Evolutionary conservation across 2,888 invertebrate species (phyloP).

Genomic region (Candidula unifasciata): DNA sequence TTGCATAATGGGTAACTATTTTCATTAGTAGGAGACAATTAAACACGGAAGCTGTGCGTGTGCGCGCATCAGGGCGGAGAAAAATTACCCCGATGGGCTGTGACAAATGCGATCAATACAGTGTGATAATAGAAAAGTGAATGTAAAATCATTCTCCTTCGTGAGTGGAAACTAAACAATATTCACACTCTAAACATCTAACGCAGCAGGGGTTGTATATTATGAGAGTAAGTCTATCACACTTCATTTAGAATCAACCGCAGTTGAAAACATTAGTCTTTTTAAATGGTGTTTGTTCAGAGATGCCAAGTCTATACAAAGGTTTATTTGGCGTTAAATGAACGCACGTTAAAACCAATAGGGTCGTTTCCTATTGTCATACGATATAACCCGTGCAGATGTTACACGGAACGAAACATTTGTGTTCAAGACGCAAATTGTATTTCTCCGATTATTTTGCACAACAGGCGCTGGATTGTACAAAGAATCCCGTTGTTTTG

Average conservation of each 20-base stretch:
- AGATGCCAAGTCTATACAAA: too few relatives aligned
- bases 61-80: slow-evolving; percentile 34
- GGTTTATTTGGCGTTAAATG: neutral
- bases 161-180: neutral
- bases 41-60: slow-evolving; percentile 43
- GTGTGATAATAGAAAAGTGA: slow-evolving; percentile 17
- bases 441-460: neutral
- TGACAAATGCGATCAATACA: slow-evolving; percentile 41
- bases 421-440: neutral
- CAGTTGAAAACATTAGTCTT: neutral
- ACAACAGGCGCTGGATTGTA: neutral
- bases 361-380: neutral
- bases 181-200: neutral
- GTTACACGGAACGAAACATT: slow-evolving; percentile 3
- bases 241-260: too few relatives aligned
- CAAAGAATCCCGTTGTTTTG: neutral
- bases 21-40: slow-evolving; percentile 47
- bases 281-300: neutral
- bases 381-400: slow-evolving; percentile 16
- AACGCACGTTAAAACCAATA: neutral
- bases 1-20: slow-evolving; percentile 52
- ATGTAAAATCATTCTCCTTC: neutral
- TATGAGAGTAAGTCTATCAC: neutral
- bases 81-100: slow-evolving; percentile 22
- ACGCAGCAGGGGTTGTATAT: neutral